These are phyloP conservation scores for Laticauda laticaudata DNA, from an alignment of 2,113 vertebrate genomes.

Conservation along the genomic window DNA sequence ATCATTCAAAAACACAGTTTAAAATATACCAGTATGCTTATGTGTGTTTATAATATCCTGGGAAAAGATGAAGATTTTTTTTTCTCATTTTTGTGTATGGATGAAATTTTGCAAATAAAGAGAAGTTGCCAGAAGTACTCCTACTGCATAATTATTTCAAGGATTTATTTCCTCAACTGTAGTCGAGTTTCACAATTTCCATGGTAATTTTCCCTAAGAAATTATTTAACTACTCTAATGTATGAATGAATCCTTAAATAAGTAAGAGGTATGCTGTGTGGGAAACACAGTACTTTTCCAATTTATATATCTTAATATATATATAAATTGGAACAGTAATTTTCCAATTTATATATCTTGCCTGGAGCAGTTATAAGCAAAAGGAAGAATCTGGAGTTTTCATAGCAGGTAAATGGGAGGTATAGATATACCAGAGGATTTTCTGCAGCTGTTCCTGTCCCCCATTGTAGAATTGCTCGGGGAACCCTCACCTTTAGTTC, in stretches of 20 bases:
- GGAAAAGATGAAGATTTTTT: background rate
- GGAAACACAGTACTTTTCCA: background rate
- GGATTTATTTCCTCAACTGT: constrained; percentile 19
- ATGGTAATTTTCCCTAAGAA: constrained; percentile 33
- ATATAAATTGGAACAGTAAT: background rate
- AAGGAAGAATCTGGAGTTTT: background rate
- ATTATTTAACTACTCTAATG: constrained; percentile 35
- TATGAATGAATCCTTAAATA: constrained; percentile 21
- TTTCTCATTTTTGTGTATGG: background rate
- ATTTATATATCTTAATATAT: background rate
- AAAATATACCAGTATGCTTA: background rate
- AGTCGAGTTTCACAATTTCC: constrained; percentile 27
- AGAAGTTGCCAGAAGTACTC: constrained; percentile 19
- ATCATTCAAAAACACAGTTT: background rate
- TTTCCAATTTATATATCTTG: background rate
- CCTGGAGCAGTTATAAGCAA: constrained; percentile 26
- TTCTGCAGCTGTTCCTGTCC: background rate
- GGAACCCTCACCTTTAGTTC: background rate
- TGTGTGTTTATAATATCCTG: background rate
- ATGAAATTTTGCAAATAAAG: constrained; percentile 10
- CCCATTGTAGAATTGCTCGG: background rate
- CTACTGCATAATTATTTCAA: constrained; percentile 23
- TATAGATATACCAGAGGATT: background rate
- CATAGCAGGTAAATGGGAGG: background rate
- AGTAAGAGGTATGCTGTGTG: constrained; percentile 16